phyloP scores from a whole-genome alignment of 2,888 invertebrate species.

The Trachelus tabidus region DNA sequence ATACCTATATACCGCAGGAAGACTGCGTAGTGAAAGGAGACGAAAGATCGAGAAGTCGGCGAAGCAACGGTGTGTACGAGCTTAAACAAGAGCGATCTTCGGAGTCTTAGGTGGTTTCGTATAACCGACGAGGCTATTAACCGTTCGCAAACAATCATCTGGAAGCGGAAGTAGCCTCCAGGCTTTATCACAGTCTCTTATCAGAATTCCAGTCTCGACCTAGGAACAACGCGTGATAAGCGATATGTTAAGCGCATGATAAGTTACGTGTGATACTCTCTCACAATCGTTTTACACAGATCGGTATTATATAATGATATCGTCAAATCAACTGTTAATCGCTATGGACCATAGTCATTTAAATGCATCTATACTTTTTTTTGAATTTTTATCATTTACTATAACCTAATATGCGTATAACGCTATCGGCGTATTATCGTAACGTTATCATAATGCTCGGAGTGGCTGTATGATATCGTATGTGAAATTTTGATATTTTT shows the following conservation, averaged over 20 bases:
- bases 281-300: neutral
- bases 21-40: neutral
- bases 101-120: neutral
- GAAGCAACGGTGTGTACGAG: neutral
- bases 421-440: neutral
- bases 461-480: neutral
- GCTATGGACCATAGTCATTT: neutral
- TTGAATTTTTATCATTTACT: neutral
- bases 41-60: neutral
- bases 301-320: neutral
- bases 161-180: constrained; percentile 56
- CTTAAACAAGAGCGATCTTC: constrained; percentile 41
- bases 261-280: neutral
- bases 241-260: neutral
- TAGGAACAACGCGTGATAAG: neutral
- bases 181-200: constrained; percentile 39
- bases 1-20: neutral
- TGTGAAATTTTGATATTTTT: neutral
- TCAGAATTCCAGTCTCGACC: constrained; percentile 54
- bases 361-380: neutral
- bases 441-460: neutral
- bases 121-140: constrained; percentile 61
- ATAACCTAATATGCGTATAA: neutral
- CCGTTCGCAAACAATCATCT: constrained; percentile 65
- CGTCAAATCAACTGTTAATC: neutral